Base-by-base conservation (phyloP, 2,113 vertebrate species). In the Formicarius rufipectus region DNA sequence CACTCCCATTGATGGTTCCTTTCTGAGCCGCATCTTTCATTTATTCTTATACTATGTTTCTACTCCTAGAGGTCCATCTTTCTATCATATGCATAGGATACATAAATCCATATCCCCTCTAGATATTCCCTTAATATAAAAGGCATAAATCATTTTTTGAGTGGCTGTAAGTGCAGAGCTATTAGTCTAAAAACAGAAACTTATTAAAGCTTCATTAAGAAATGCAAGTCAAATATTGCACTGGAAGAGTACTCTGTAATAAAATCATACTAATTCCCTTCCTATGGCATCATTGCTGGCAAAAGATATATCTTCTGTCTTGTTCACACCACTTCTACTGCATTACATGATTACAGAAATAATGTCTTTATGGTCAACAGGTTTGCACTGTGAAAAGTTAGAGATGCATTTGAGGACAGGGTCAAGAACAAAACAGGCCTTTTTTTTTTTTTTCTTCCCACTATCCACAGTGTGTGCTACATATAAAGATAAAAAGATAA, bases 151-250 rank as follows among this genome's bases (percentile, higher is more conserved):
- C 0, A 21, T 67, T 90, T 76, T 79, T 67, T 83, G 16, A 79
- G 47, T 81, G 79, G n/a, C 42, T 71, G 5, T 47, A 89, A 95
- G 35, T 79, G 72, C 47, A 89, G 24, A 78, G 35, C 27, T 89
- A 67, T 86, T 95, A 90, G 33, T 81, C 56, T 92, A 81, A 92
- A 84, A 96, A 2, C 44, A 92, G 83, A 90, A 84, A 63, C 14
- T 31, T 91, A 87, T 72, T 92, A 90, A 84, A 80, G 11, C 30
- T 86, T 88, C 42, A 56, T 95, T 89, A 92, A 47, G 35, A 86
- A 92, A 87, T 39, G 86, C 15, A 83, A 92, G 62, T 69, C 40
- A 85, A 80, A 90, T 88, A 73, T 69, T 93, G 68, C 37, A 84
- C 22, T 90, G 35, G 39, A 93, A 72, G 44, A 63, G 30, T 75